Conservation (phyloP, 2,888 invertebrate species). For the Acholoe squamosa region DNA sequence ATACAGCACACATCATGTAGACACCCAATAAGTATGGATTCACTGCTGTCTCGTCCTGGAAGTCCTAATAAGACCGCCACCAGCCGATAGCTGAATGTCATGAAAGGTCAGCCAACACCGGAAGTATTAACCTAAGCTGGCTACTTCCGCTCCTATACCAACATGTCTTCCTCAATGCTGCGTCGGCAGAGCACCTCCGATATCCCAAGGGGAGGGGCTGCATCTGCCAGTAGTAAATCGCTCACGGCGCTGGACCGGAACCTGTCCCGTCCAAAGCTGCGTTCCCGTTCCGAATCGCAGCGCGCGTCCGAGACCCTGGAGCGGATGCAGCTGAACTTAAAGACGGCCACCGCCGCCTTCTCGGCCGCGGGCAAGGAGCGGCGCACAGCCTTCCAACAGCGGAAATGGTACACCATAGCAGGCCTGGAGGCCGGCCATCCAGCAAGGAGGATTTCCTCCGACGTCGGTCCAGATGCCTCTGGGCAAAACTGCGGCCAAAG, state of each 20-base stretch:
- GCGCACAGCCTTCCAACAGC: constrained; percentile 58
- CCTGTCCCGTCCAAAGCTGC: neutral
- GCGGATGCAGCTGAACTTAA: constrained; percentile 18
- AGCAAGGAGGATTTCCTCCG: neutral
- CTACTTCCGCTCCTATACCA: neutral
- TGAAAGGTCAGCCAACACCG: too few species aligned
- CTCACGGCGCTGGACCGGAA: neutral
- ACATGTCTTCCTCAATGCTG: neutral
- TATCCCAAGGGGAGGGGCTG: neutral
- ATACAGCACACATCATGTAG: too few species aligned
- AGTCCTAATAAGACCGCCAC: too few species aligned
- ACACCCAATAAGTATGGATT: too few species aligned
- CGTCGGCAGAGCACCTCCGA: constrained; percentile 55
- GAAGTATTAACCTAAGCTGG: neutral
- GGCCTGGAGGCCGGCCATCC: constrained; percentile 23
- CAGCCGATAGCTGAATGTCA: too few species aligned
- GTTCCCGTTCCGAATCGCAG: neutral
- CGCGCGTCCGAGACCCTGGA: neutral
- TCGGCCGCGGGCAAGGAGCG: constrained; percentile 60
- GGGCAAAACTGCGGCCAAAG: neutral
- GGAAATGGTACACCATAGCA: constrained; percentile 61
- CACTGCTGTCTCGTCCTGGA: too few species aligned
- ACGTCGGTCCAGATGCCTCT: constrained; percentile 31
- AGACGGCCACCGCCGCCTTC: constrained; percentile 57
- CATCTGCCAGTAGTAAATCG: neutral